phyloP scores from a whole-genome alignment of 1,140 invertebrate genomes.

The Ceratoteleas bidentatus region DNA sequence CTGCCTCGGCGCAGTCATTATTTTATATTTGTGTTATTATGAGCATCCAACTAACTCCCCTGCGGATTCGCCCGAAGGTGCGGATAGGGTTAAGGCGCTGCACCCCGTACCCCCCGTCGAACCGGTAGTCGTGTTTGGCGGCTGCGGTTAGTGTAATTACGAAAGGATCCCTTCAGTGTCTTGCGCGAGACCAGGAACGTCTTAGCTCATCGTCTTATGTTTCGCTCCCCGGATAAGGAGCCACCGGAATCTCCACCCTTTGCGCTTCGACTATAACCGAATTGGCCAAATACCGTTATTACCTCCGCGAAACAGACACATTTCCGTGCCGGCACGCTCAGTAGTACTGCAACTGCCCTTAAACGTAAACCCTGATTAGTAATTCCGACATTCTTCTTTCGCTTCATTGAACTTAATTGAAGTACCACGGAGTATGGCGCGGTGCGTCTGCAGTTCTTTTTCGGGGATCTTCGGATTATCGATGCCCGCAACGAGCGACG shows the following conservation, averaged over 20 bases:
- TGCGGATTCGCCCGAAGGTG: constrained; percentile 64
- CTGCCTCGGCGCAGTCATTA: constrained; percentile 51
- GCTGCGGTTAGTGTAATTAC: constrained; percentile 80
- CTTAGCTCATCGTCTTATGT: constrained; percentile 73
- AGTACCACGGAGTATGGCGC: constrained; percentile 9
- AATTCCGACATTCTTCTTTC: constrained; percentile 54
- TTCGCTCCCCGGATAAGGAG: constrained; percentile 43
- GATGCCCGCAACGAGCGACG: background rate
- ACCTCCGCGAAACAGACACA: constrained; percentile 59
- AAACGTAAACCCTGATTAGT: constrained; percentile 44
- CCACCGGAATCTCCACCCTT: constrained; percentile 65
- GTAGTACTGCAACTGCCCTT: constrained; percentile 33
- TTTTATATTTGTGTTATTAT: constrained; percentile 66
- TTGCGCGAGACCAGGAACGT: constrained; percentile 78
- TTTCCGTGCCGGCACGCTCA: constrained; percentile 27
- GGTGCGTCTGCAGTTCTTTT: no score
- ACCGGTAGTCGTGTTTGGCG: constrained; percentile 73
- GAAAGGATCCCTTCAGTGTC: constrained; percentile 74
- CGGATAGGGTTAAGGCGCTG: constrained; percentile 70
- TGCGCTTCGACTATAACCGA: constrained; percentile 53
- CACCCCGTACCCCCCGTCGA: constrained; percentile 48
- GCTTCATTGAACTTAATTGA: constrained; percentile 54
- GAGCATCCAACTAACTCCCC: constrained; percentile 61
- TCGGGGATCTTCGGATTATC: background rate
- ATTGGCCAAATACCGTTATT: constrained; percentile 75